phyloP scores from a whole-genome alignment of 2,797 vertebrate species.

The Glossophaga mutica region DNA sequence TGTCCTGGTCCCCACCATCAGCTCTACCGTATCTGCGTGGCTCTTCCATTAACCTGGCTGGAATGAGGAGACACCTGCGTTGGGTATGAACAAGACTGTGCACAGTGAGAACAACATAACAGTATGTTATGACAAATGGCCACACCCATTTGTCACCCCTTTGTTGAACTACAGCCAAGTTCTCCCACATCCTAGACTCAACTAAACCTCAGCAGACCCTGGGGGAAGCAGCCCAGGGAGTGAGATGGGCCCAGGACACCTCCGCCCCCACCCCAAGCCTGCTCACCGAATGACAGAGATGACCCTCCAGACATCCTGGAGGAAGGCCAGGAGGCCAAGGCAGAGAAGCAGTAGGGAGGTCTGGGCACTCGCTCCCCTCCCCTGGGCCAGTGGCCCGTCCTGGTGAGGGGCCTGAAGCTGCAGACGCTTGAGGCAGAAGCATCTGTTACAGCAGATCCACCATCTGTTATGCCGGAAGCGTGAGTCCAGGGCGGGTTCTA shows the following conservation, averaged over 20 bases:
- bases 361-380: not conserved
- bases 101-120: not conserved
- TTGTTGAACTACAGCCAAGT: not conserved
- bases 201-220: not conserved
- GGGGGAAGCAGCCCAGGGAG: not conserved
- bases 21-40: not conserved
- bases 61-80: not conserved
- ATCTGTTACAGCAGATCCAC: not conserved
- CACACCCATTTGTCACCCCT: not conserved
- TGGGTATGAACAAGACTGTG: not conserved
- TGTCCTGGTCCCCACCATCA: accelerated
- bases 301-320: not conserved
- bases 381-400: accelerated
- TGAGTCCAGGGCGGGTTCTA: not conserved
- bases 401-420: slow-evolving; percentile 2
- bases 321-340: not conserved
- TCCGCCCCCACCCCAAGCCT: accelerated
- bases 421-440: not conserved
- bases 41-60: not conserved
- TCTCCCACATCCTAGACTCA: not conserved
- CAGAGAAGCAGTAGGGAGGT: not conserved
- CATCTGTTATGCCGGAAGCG: not conserved
- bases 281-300: slow-evolving; percentile 23
- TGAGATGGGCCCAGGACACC: not conserved
- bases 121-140: too few relatives aligned